A percentile compares a stretch with the other conserved stretches of the same genome.
Conservation (phyloP, 2,797 vertebrate genomes). For the Gallirallus australis region DNA sequence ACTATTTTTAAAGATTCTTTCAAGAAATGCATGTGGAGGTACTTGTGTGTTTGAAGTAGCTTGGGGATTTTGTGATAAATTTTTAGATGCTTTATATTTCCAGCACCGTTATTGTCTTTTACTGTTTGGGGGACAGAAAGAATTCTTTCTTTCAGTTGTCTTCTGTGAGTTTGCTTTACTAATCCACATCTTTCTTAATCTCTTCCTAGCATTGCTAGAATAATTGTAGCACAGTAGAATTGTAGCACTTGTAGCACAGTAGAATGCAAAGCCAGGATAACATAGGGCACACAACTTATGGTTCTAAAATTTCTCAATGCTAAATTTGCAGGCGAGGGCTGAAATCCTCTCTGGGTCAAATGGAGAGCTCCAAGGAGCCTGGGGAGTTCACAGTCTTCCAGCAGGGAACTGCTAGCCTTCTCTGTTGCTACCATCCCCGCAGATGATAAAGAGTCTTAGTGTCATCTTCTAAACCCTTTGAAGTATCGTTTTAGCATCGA, state of each 20-base stretch:
- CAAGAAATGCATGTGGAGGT: not conserved
- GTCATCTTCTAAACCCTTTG: not conserved
- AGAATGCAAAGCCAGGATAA: not conserved
- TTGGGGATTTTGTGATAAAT: not conserved
- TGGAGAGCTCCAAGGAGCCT: not conserved
- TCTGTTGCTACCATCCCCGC: accelerated
- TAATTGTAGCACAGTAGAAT: not conserved
- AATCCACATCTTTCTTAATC: constrained; percentile 4
- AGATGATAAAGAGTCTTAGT: not conserved
- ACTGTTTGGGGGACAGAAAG: constrained; percentile 38
- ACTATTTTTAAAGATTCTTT: not conserved
- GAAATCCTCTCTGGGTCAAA: not conserved
- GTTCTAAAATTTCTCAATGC: not conserved
- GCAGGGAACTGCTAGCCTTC: not conserved
- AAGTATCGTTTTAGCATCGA: not conserved
- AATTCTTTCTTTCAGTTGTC: constrained; percentile 21
- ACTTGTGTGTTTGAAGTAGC: not conserved
- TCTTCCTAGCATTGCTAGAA: not conserved
- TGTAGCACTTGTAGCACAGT: not conserved
- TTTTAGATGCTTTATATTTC: constrained; percentile 31
- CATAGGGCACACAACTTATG: not conserved
- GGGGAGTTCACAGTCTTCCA: not conserved
- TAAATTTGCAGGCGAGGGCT: not conserved
- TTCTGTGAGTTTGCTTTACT: constrained; percentile 38
- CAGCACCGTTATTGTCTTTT: constrained; percentile 15